Evolutionary conservation across 2,888 invertebrate genomes (phyloP), one percentile per base, ranked within the genome.

Genomic region (Thymelicus sylvestris): DNA sequence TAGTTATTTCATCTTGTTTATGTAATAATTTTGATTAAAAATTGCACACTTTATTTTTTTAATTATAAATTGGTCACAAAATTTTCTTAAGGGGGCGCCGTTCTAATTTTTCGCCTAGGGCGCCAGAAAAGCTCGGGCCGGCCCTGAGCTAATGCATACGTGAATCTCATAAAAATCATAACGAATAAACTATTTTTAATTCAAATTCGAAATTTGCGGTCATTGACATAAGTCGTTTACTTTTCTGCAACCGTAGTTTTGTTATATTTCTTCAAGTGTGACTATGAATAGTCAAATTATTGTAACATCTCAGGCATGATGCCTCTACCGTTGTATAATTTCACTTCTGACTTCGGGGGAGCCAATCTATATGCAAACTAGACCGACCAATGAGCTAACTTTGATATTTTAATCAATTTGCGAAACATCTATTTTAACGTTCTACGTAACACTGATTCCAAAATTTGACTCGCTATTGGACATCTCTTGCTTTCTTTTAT

Each of bases 361-460:
- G 59, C 6, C 59, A 64, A 69, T 69, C 64, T 59, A 64, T 59
- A 69, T 64, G 63, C 59, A 59, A 64, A 69, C 48, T 41, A 59
- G 69, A 59, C 19, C 12, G 24, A 38, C 38, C 15, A 47, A 31
- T 10, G 47, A 47, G 31, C 62, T 19, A 62, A 47, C 41, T 10
- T 67, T 41, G 19, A 24, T 31, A 69, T 57, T 57, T 48, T 69
- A 63, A 69, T 48, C 63, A 70, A 70, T 70, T 65, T 65, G 64
- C 64, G 50, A 70, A 65, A 70, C 48, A 65, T 57, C n/a, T 12
- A 19, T 19, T 19, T 19, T 19, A 31, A 57, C n/a, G 2, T 65
- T 50, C 64, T 50, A 70, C 50, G 69, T 48, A 64, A 64, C 55
- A 19, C 12, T 69, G 13, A 41, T 41, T 10, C 31, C 4, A 24